Conservation (phyloP, 2,113 vertebrate species). For the Lepisosteus oculatus region DNA sequence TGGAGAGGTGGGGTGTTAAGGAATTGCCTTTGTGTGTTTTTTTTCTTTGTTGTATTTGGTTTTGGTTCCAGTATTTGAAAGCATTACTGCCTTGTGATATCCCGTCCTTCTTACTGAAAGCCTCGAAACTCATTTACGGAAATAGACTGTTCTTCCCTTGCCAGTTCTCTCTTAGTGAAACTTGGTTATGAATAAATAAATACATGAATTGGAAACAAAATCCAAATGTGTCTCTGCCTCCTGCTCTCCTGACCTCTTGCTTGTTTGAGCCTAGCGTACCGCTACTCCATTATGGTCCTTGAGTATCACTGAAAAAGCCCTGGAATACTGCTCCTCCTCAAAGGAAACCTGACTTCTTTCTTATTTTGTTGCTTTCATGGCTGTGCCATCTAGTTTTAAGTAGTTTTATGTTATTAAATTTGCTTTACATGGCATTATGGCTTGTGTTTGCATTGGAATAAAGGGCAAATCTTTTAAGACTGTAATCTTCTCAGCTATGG, state of each 20-base stretch:
- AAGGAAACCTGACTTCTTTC: too few species aligned
- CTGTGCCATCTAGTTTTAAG: neutral
- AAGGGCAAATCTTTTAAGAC: conserved; percentile 27
- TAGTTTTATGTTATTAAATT: conserved; percentile 10
- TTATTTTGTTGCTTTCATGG: neutral
- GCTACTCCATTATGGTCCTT: neutral
- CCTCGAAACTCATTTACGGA: conserved; percentile 17
- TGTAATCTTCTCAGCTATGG: conserved; percentile 22
- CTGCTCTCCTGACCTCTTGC: too few species aligned
- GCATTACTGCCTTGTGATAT: conserved; percentile 14
- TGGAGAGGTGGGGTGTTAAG: neutral
- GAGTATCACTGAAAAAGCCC: neutral
- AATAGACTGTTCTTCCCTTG: conserved; percentile 7
- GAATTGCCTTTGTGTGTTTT: neutral
- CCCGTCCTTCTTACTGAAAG: conserved; percentile 15
- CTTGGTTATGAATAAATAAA: conserved; percentile 21
- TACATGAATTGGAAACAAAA: neutral
- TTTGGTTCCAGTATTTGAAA: neutral
- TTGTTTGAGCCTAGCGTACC: too few species aligned
- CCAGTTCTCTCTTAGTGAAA: conserved; percentile 1
- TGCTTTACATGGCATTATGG: conserved; percentile 7
- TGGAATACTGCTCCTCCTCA: too few species aligned
- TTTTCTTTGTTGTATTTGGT: conserved; percentile 12
- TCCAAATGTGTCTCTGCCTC: neutral
- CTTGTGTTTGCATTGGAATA: conserved; percentile 32